phyloP scores from a whole-genome alignment of 1,140 invertebrate species.

The Orius laevigatus region DNA sequence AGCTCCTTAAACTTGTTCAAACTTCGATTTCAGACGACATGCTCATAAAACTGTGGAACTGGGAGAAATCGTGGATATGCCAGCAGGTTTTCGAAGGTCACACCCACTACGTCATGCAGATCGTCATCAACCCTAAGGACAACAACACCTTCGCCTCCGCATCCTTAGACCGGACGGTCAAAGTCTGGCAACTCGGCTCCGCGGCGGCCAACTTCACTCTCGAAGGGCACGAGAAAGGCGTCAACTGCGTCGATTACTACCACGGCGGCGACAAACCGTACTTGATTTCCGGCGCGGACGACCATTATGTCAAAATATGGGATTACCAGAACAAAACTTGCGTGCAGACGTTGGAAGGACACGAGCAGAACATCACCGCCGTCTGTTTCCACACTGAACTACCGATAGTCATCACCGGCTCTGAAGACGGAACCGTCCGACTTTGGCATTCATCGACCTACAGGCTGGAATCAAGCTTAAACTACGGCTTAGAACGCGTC shows the following conservation, averaged over 20 bases:
- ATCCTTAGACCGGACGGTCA: conserved; percentile 91
- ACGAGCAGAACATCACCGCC: conserved; percentile 88
- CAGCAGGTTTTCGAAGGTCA: conserved; percentile 97
- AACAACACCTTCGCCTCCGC: conserved; percentile 99
- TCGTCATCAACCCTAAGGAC: conserved; percentile 99
- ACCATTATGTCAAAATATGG: conserved; percentile 96
- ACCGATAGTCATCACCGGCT: conserved; percentile 92
- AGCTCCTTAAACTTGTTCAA: too few relatives aligned
- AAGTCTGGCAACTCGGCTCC: conserved; percentile 96
- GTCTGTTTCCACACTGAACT: conserved; percentile 94
- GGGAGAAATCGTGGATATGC: conserved; percentile 95
- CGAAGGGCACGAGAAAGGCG: conserved; percentile 96
- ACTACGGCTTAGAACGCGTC: conserved; percentile 95
- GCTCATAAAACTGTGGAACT: conserved; percentile 99
- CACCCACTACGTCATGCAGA: conserved; percentile 99
- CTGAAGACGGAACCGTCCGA: conserved; percentile 89
- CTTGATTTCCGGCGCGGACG: conserved; percentile 96
- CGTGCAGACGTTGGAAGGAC: conserved; percentile 94
- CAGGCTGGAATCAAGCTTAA: conserved; percentile 85
- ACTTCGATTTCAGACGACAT: conserved; percentile 69
- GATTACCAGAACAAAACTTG: conserved; percentile 99
- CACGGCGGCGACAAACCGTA: conserved; percentile 99
- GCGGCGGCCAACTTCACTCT: conserved; percentile 95
- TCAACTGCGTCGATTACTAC: conserved; percentile 99
- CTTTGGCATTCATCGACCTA: conserved; percentile 99